phyloP scores from a whole-genome alignment of 2,113 vertebrate species.

The Camelus bactrianus region DNA sequence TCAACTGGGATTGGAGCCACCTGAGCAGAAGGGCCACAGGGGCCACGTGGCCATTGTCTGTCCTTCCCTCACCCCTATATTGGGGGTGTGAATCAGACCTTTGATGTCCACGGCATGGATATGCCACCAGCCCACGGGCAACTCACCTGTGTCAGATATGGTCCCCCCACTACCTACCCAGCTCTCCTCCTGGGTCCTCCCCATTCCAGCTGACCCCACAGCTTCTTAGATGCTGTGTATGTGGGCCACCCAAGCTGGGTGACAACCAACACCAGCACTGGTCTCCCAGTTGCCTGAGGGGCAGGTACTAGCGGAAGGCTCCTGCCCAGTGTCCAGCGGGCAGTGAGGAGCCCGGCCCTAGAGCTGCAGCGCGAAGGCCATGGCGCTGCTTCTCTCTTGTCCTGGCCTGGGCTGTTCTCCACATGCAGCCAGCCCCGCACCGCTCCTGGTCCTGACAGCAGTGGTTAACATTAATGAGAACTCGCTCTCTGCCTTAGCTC shows the following conservation, averaged over 20 bases:
- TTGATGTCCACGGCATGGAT: not conserved
- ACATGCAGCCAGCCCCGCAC: accelerated
- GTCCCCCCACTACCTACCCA: not conserved
- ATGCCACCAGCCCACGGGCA: not conserved
- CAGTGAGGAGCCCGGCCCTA: not conserved
- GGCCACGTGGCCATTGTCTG: accelerated
- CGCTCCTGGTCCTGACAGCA: accelerated
- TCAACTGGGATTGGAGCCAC: not conserved
- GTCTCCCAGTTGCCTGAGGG: not conserved
- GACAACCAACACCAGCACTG: too few species aligned
- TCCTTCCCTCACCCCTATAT: not conserved
- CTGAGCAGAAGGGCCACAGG: not conserved
- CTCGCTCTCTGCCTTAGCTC: not conserved
- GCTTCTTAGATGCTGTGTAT: not conserved
- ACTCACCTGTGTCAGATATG: not conserved
- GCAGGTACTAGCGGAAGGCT: not conserved
- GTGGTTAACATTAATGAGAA: not conserved
- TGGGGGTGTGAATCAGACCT: not conserved
- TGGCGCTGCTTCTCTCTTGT: accelerated
- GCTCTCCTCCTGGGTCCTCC: not conserved
- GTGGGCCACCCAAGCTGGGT: not conserved
- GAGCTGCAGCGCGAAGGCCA: not conserved
- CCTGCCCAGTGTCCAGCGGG: too few species aligned
- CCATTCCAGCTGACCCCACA: not conserved
- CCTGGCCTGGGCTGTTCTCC: too few species aligned